Evolutionary conservation across 1,140 invertebrate species (phyloP).

Genomic region (Saccostrea cuccullata): DNA sequence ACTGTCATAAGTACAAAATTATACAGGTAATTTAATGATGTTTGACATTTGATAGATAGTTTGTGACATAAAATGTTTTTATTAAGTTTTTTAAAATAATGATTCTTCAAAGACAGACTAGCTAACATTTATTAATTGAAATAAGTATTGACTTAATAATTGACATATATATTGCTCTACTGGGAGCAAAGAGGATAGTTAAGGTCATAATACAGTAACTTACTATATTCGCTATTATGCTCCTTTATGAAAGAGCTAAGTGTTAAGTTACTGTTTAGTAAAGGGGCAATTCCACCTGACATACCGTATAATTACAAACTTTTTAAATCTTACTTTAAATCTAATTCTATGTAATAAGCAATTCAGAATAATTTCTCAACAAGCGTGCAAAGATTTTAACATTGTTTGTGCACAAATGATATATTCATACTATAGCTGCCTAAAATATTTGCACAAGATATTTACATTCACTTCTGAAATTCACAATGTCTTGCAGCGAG

Average conservation of each 20-base stretch:
- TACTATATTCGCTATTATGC: not conserved
- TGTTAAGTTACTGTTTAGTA: not conserved
- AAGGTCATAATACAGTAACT: not conserved
- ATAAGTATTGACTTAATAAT: no score
- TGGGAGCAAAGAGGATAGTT: not conserved
- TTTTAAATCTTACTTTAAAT: constrained; percentile 29
- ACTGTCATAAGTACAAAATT: no score
- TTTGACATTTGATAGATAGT: no score
- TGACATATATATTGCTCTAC: no score
- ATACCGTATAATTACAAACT: not conserved
- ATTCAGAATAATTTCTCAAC: not conserved
- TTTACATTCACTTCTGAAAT: not conserved
- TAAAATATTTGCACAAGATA: constrained; percentile 22
- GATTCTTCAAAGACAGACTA: no score
- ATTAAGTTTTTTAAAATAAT: no score
- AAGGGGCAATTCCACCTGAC: not conserved
- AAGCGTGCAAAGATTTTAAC: constrained; percentile 18
- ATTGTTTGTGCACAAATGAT: constrained; percentile 4
- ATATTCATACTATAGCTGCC: not conserved
- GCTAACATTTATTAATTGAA: no score
- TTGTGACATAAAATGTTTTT: no score
- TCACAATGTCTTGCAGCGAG: not conserved
- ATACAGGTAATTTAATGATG: no score
- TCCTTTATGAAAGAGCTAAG: not conserved
- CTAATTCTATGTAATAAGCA: not conserved